phyloP scores from a whole-genome alignment of 2,888 invertebrate species.

The Disparrhopalites patrizii region DNA sequence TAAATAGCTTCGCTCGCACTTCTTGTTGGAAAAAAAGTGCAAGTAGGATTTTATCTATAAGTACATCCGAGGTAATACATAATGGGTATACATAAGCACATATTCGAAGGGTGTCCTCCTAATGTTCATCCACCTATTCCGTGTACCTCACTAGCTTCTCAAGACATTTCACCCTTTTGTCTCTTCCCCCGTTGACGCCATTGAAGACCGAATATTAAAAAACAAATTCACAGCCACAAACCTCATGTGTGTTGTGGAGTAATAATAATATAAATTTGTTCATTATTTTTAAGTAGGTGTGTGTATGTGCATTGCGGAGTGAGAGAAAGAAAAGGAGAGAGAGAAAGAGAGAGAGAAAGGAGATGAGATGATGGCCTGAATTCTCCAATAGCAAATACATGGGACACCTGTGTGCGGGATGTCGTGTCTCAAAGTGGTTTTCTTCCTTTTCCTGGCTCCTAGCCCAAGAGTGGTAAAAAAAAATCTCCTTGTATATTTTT shows the following conservation, averaged over 20 bases:
- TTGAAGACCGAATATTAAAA: too few relatives aligned
- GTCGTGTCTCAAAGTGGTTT: conserved; percentile 27
- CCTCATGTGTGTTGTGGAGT: too few relatives aligned
- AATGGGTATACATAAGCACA: too few relatives aligned
- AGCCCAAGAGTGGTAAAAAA: conserved; percentile 9
- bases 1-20: too few relatives aligned
- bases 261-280: neutral
- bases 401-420: conserved; percentile 25
- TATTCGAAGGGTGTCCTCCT: too few relatives aligned
- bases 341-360: neutral
- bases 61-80: too few relatives aligned
- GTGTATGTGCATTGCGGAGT: neutral
- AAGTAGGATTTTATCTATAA: too few relatives aligned
- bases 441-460: conserved; percentile 11
- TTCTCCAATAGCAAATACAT: conserved; percentile 20
- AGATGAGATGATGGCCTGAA: conserved; percentile 14
- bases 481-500: neutral
- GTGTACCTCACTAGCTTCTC: too few relatives aligned
- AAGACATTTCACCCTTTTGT: too few relatives aligned
- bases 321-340: neutral
- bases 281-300: neutral
- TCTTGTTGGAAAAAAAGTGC: too few relatives aligned
- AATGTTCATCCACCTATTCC: too few relatives aligned
- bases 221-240: neutral
- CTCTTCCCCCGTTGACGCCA: too few relatives aligned